Percentiles rank a stretch among this genome's conserved stretches.
These are phyloP conservation scores for Caenorhabditis briggsae DNA, from an alignment of 1,140 invertebrate species.

Conservation along the genomic window DNA sequence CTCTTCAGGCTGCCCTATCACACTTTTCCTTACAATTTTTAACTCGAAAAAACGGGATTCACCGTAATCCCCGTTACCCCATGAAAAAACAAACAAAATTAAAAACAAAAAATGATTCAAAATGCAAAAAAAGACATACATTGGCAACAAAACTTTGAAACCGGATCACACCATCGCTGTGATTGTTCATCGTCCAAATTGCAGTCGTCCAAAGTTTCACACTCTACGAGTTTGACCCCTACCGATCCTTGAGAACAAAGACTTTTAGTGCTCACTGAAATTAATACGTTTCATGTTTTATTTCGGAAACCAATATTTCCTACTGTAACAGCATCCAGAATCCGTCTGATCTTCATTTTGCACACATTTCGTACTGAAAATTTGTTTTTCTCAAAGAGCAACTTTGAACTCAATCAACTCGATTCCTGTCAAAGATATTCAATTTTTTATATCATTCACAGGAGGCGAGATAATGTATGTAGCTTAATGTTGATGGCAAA, in stretches of 20 bases:
- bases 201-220: conserved; percentile 26
- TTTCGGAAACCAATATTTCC: not conserved
- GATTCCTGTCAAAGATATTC: too few species aligned
- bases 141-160: not conserved
- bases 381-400: not conserved
- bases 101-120: not conserved
- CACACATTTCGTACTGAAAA: conserved; percentile 11
- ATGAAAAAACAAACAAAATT: not conserved
- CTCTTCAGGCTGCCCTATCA: too few species aligned
- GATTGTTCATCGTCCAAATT: not conserved
- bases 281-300: not conserved
- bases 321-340: conserved; percentile 32
- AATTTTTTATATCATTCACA: too few species aligned
- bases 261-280: not conserved
- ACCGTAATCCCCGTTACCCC: too few species aligned
- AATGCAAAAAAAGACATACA: not conserved
- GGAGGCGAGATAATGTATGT: too few species aligned
- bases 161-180: conserved; percentile 25
- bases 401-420: too few species aligned
- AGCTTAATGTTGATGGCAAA: too few species aligned
- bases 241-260: not conserved
- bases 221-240: not conserved
- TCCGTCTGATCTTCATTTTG: too few species aligned
- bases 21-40: too few species aligned
- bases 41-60: too few species aligned